These are phyloP conservation scores for Diachrysia chrysitis DNA, from an alignment of 2,888 invertebrate species.

Conservation along the genomic window DNA sequence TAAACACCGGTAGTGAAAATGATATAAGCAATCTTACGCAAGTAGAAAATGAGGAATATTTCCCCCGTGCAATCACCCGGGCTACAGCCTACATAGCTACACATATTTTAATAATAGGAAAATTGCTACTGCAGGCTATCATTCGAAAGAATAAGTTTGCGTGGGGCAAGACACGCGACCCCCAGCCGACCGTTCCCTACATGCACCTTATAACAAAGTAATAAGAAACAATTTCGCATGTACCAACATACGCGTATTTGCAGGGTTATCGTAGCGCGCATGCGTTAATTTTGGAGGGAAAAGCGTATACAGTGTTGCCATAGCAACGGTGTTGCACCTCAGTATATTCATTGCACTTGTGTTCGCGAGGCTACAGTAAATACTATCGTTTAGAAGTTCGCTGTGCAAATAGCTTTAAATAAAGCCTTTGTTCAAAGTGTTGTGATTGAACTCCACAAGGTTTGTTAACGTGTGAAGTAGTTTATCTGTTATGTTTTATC, in stretches of 20 bases:
- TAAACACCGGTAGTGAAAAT: slow-evolving; percentile 64
- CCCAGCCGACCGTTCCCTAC: slow-evolving; percentile 47
- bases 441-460: slow-evolving; percentile 68
- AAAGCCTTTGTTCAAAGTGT: slow-evolving; percentile 72
- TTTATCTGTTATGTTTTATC: slow-evolving; percentile 49
- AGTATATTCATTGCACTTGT: slow-evolving; percentile 62
- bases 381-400: slow-evolving; percentile 51
- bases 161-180: slow-evolving; percentile 77
- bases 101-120: slow-evolving; percentile 76
- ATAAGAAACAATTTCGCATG: slow-evolving; percentile 62
- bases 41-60: slow-evolving; percentile 75
- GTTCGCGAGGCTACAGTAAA: slow-evolving; percentile 56
- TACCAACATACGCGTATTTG: slow-evolving; percentile 23
- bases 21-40: slow-evolving; percentile 67
- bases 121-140: slow-evolving; percentile 83
- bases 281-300: slow-evolving; percentile 87
- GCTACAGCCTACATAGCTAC: slow-evolving; percentile 52
- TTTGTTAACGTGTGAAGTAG: slow-evolving; percentile 64
- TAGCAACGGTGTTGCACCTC: slow-evolving; percentile 77
- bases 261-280: slow-evolving; percentile 71
- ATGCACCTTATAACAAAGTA: slow-evolving; percentile 34
- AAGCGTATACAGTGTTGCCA: slow-evolving; percentile 82
- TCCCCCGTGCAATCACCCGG: slow-evolving; percentile 62
- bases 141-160: slow-evolving; percentile 71
- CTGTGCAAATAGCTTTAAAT: slow-evolving; percentile 64